Evolutionary conservation across 1,140 invertebrate species (phyloP).

Genomic region (Drosophila mayri): DNA sequence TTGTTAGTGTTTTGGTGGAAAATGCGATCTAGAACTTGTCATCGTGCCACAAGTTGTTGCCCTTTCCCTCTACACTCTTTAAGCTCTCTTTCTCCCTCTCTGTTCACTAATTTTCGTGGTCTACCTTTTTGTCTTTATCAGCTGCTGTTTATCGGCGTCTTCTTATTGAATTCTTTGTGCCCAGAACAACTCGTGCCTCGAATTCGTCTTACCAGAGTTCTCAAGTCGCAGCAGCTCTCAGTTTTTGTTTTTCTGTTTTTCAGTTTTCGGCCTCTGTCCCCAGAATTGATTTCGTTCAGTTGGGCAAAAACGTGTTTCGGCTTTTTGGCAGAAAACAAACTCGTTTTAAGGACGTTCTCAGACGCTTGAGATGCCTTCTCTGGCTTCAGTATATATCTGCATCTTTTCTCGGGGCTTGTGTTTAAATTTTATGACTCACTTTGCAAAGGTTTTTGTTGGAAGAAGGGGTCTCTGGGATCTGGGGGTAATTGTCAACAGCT

Average conservation of each 20-base stretch:
- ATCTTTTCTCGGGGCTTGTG: slow-evolving; percentile 32
- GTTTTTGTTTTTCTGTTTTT: slow-evolving; percentile 8
- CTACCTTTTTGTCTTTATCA: slow-evolving; percentile 70
- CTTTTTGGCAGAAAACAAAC: slow-evolving; percentile 59
- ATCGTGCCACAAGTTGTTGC: slow-evolving; percentile 76
- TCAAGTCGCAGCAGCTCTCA: slow-evolving; percentile 2
- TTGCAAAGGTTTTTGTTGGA: slow-evolving; percentile 13
- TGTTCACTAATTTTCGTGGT: slow-evolving; percentile 72
- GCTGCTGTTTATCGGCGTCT: slow-evolving; percentile 71
- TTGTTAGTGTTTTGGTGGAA: not conserved
- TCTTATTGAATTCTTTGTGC: slow-evolving; percentile 67
- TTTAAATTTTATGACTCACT: slow-evolving; percentile 66
- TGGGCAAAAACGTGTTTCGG: slow-evolving; percentile 68
- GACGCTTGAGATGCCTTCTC: slow-evolving; percentile 5
- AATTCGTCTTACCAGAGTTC: slow-evolving; percentile 16
- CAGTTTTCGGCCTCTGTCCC: not conserved
- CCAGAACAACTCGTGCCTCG: slow-evolving; percentile 60
- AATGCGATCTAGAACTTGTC: slow-evolving; percentile 54
- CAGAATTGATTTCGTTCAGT: slow-evolving; percentile 73
- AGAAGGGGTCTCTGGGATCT: not conserved
- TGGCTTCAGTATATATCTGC: slow-evolving; percentile 31
- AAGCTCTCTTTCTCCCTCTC: slow-evolving; percentile 7
- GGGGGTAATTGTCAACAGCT: slow-evolving; percentile 16
- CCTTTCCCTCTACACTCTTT: slow-evolving; percentile 20
- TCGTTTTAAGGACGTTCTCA: slow-evolving; percentile 69